A percentile compares a stretch with the other conserved stretches of the same genome.
Evolutionary conservation across 1,140 invertebrate species (phyloP).

Genomic region (Lordiphosa mommai): DNA sequence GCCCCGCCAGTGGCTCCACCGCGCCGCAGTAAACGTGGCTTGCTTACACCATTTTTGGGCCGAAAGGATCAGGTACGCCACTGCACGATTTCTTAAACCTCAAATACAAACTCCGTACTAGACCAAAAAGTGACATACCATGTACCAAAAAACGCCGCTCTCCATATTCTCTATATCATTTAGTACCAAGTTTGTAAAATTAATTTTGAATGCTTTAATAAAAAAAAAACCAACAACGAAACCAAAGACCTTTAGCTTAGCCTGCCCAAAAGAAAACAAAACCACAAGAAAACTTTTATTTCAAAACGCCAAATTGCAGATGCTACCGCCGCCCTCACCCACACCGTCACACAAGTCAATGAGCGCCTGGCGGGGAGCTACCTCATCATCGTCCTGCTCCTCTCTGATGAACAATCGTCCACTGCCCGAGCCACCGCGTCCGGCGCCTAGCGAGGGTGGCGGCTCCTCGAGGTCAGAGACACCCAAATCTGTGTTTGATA

Average conservation of each 20-base stretch:
- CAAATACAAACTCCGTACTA: constrained; percentile 33
- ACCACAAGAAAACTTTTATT: constrained; percentile 10
- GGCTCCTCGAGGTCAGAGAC: constrained; percentile 71
- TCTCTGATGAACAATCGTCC: constrained; percentile 61
- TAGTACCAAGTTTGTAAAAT: constrained; percentile 66
- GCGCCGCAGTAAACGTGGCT: constrained; percentile 84
- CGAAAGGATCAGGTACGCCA: constrained; percentile 81
- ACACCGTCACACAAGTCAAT: constrained; percentile 65
- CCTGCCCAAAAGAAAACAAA: constrained; percentile 18
- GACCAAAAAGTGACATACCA: constrained; percentile 14
- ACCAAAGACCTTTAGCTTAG: constrained; percentile 29
- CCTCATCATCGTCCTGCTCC: not conserved
- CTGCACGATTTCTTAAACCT: constrained; percentile 79
- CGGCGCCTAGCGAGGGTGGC: constrained; percentile 49
- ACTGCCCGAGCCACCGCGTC: constrained; percentile 69
- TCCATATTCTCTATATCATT: constrained; percentile 18
- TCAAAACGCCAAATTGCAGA: constrained; percentile 44
- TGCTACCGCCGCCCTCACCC: constrained; percentile 66
- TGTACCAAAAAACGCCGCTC: constrained; percentile 6
- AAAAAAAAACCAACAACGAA: constrained; percentile 28
- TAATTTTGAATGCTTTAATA: constrained; percentile 65
- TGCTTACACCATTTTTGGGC: constrained; percentile 79
- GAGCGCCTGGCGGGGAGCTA: constrained; percentile 50
- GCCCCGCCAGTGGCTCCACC: constrained; percentile 90
- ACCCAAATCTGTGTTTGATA: constrained; percentile 74